Evolutionary conservation across 2,888 invertebrate genomes (phyloP).

Genomic region (Callyntrura guangdongensis): DNA sequence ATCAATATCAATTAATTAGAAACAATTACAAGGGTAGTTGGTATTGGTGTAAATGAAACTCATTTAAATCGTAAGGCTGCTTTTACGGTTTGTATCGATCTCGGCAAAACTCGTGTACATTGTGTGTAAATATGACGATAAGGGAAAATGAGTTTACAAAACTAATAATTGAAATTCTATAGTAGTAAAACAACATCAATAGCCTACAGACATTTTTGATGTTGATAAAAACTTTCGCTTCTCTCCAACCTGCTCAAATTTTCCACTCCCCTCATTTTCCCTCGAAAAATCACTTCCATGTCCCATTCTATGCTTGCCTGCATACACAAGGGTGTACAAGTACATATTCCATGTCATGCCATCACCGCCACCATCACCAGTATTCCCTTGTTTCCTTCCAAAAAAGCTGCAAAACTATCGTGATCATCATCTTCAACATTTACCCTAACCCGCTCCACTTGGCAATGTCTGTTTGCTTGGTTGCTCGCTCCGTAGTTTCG

Average conservation of each 20-base stretch:
- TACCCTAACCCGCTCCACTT: constrained; percentile 39
- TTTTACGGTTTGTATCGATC: no score
- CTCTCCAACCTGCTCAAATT: constrained; percentile 1
- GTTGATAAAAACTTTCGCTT: constrained; percentile 39
- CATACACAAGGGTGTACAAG: not conserved
- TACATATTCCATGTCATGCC: not conserved
- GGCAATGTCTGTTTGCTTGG: constrained; percentile 34
- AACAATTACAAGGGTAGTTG: no score
- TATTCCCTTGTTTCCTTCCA: constrained; percentile 57
- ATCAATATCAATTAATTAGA: no score
- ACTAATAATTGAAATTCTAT: constrained; percentile 71
- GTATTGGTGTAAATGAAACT: no score
- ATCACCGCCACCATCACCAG: not conserved
- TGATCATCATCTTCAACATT: constrained; percentile 26
- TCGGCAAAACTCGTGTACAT: no score
- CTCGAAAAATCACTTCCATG: constrained; percentile 10
- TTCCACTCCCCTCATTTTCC: not conserved
- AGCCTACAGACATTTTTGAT: not conserved
- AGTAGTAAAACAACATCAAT: no score
- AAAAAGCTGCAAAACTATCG: constrained; percentile 21
- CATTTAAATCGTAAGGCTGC: no score
- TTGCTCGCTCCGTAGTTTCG: constrained; percentile 67
- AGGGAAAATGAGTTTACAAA: constrained; percentile 22
- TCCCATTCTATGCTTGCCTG: not conserved
- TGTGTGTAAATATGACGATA: not conserved